These are phyloP conservation scores for Scaptomyza flava DNA, from an alignment of 2,888 invertebrate genomes.

Conservation along the genomic window DNA sequence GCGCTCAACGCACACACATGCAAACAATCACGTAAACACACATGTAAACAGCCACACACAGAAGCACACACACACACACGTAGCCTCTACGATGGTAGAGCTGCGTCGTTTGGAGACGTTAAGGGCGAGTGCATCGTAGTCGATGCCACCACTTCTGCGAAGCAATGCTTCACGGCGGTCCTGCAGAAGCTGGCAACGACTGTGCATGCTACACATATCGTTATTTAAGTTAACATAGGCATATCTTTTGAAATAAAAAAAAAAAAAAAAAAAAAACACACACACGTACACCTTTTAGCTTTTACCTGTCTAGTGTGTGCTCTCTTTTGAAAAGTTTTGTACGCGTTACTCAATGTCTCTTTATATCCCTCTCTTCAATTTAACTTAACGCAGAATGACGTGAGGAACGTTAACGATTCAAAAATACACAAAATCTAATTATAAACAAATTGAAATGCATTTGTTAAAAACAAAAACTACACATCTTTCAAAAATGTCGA, in stretches of 20 bases:
- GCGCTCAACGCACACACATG: slow-evolving; percentile 9
- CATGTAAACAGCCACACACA: slow-evolving; percentile 5
- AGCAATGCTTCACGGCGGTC: too few relatives aligned
- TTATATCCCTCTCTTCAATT: slow-evolving; percentile 9
- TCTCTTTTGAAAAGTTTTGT: slow-evolving; percentile 8
- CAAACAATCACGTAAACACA: not conserved
- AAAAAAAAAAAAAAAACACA: too few relatives aligned
- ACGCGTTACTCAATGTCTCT: slow-evolving; percentile 6
- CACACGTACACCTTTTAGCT: slow-evolving; percentile 3
- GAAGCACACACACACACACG: slow-evolving; percentile 3
- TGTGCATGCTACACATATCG: too few relatives aligned
- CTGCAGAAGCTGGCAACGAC: too few relatives aligned
- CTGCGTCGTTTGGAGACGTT: too few relatives aligned
- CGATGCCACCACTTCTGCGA: too few relatives aligned
- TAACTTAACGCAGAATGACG: slow-evolving; percentile 37
- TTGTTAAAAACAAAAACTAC: slow-evolving; percentile 69
- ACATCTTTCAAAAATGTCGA: slow-evolving; percentile 61
- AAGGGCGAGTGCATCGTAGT: too few relatives aligned
- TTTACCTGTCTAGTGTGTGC: slow-evolving; percentile 25
- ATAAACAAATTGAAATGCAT: slow-evolving; percentile 54
- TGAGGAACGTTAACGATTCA: slow-evolving; percentile 43
- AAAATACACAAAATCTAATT: slow-evolving; percentile 19
- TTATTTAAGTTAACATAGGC: too few relatives aligned
- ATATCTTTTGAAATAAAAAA: too few relatives aligned
- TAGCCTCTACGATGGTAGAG: too few relatives aligned